A percentile compares a stretch with the other conserved stretches of the same genome.
Conservation (phyloP, 2,888 invertebrate genomes). For the Apantesis nais region DNA sequence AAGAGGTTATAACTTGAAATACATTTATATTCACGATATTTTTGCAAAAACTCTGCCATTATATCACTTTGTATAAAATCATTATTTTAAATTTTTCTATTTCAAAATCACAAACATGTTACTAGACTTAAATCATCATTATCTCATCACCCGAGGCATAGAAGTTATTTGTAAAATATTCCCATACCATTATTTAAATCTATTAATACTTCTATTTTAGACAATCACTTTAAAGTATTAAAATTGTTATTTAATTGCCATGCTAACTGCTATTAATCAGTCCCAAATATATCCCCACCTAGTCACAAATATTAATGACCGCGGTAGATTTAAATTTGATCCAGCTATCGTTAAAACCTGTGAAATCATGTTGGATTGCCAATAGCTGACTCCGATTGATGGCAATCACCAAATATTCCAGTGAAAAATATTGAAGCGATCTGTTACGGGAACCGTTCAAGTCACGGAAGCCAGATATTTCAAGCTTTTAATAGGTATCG, state of each 20-base stretch:
- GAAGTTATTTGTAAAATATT: background rate
- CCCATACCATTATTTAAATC: background rate
- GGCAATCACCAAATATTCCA: slow-evolving; percentile 40
- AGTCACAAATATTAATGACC: slow-evolving; percentile 35
- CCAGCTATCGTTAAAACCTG: slow-evolving; percentile 36
- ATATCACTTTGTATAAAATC: too few species aligned
- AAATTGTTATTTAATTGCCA: background rate
- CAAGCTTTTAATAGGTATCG: background rate
- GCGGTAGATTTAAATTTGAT: slow-evolving; percentile 15
- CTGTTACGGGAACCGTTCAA: slow-evolving; percentile 31
- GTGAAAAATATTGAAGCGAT: slow-evolving; percentile 45
- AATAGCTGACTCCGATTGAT: slow-evolving; percentile 40
- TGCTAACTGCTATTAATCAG: background rate
- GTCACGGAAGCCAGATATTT: slow-evolving; percentile 2
- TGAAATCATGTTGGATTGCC: slow-evolving; percentile 36
- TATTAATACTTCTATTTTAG: background rate
- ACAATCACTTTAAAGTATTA: background rate
- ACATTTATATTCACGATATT: too few species aligned
- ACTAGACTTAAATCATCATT: too few species aligned
- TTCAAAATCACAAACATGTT: too few species aligned
- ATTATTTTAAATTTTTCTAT: too few species aligned
- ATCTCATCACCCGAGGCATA: too few species aligned
- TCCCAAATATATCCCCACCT: slow-evolving; percentile 1
- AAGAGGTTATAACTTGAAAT: too few species aligned
- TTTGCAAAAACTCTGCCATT: too few species aligned